Evolutionary conservation across 2,797 vertebrate species (phyloP).

Genomic region (Notolabrus celidotus): DNA sequence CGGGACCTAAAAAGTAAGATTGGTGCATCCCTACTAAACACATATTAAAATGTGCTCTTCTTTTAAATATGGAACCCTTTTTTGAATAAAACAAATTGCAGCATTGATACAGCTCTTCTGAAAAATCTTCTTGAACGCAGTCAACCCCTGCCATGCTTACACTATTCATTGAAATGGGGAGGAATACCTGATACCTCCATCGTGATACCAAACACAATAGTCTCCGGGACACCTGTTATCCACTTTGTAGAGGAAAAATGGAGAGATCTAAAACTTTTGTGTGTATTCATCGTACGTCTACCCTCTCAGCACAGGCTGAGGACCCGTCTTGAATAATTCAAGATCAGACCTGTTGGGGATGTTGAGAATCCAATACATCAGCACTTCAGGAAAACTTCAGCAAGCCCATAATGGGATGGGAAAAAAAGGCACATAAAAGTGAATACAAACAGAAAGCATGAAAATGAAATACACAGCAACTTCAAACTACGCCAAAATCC

Average conservation of each 20-base stretch:
- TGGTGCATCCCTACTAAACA: no score
- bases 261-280: slow-evolving; percentile 65
- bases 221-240: slow-evolving; percentile 68
- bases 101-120: slow-evolving; percentile 27
- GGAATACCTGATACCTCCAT: slow-evolving; percentile 26
- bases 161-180: slow-evolving; percentile 51
- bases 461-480: slow-evolving; percentile 41
- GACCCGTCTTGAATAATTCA: slow-evolving; percentile 76
- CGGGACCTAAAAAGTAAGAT: no score
- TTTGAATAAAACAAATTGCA: slow-evolving; percentile 11
- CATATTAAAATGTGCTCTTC: not conserved
- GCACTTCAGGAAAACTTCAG: slow-evolving; percentile 71
- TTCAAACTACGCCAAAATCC: slow-evolving; percentile 23
- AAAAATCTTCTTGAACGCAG: slow-evolving; percentile 17
- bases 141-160: slow-evolving; percentile 15
- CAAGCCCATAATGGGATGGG: slow-evolving; percentile 23
- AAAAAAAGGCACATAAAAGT: slow-evolving; percentile 54
- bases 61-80: slow-evolving; percentile 17
- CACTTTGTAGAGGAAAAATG: slow-evolving; percentile 65
- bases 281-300: slow-evolving; percentile 58
- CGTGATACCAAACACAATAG: slow-evolving; percentile 43
- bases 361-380: slow-evolving; percentile 72
- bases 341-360: slow-evolving; percentile 71
- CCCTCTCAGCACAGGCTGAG: slow-evolving; percentile 43
- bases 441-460: slow-evolving; percentile 30